phyloP scores from a whole-genome alignment of 1,140 invertebrate genomes.

The Drosophila oshimai region DNA sequence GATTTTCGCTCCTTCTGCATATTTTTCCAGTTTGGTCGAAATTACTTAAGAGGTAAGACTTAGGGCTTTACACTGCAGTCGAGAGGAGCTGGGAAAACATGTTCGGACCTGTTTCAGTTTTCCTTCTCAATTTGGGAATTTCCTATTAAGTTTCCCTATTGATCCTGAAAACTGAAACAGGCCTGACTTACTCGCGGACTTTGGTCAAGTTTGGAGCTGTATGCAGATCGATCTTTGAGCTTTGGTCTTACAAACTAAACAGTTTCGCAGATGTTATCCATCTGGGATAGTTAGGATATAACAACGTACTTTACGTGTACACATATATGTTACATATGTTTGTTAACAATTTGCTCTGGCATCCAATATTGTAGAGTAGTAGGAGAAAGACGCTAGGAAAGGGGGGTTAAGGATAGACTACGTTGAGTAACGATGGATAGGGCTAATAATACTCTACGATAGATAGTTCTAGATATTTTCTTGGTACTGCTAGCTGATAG shows the following conservation, averaged over 20 bases:
- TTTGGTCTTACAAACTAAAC: conserved; percentile 36
- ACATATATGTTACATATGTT: not conserved
- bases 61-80: not conserved
- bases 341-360: conserved; percentile 21
- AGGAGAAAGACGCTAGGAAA: conserved; percentile 3
- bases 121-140: too few relatives aligned
- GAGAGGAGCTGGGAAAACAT: not conserved
- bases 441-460: conserved; percentile 29
- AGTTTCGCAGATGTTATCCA: too few relatives aligned
- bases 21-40: conserved; percentile 17
- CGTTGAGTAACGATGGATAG: conserved; percentile 34
- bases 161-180: too few relatives aligned
- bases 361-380: conserved; percentile 15
- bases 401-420: conserved; percentile 4
- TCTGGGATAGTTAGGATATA: too few relatives aligned
- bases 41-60: conserved; percentile 33
- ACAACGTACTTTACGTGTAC: not conserved
- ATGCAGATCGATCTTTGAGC: conserved; percentile 21
- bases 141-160: too few relatives aligned
- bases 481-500: not conserved
- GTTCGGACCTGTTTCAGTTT: too few relatives aligned
- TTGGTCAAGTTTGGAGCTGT: conserved; percentile 14
- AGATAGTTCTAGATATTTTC: conserved; percentile 5
- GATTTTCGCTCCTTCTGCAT: not conserved
- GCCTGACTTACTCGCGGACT: too few relatives aligned